Base-by-base conservation (phyloP, 2,888 invertebrate species). In the Lomographa bimaculata region DNA sequence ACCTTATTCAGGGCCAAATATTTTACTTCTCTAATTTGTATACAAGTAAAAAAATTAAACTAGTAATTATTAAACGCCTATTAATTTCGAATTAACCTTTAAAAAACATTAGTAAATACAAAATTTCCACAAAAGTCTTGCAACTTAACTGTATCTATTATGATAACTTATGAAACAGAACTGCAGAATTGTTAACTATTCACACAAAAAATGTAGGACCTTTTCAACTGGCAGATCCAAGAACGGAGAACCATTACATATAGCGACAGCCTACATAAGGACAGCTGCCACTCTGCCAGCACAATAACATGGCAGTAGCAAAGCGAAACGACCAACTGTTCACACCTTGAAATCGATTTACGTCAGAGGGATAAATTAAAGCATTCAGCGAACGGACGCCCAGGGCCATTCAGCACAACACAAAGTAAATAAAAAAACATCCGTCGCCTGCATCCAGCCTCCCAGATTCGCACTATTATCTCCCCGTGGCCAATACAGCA, bases 401-500 rank as follows among this genome's bases (percentile, higher is more conserved):
- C 52, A 57, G 72, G 70, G 60, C 74, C 76, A 83, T 80, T 82
- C 80, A 71, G 63, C 62, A 57, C 61, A 51, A 57, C 57, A 67
- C 65, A 64, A 61, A 65, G 74, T 79, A 83, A 82, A 82, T 79
- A 83, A 79, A 58, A 79, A 78, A 79, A 67, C 68, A 66, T 67
- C 69, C 68, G 60, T 55, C 45, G 62, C 64, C 59, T 61, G 63
- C 69, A 75, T 71, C 77, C 87, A 87, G 87, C 86, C 85, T 87
- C 89, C 80, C 71, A 81, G 78, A 83, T 87, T 84, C 81, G 86
- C 85, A 82, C 76, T 79, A 80, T 83, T 81, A 85, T 86, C 87
- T 86, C 78, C 57, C 48, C 34, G 34, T 64, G 52, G 56, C 89
- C 87, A 89, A 89, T 86, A 70, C 75, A 57, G 68, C 50, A 64